Conservation (phyloP, 2,797 vertebrate genomes). For the Accipiter superciliosus region DNA sequence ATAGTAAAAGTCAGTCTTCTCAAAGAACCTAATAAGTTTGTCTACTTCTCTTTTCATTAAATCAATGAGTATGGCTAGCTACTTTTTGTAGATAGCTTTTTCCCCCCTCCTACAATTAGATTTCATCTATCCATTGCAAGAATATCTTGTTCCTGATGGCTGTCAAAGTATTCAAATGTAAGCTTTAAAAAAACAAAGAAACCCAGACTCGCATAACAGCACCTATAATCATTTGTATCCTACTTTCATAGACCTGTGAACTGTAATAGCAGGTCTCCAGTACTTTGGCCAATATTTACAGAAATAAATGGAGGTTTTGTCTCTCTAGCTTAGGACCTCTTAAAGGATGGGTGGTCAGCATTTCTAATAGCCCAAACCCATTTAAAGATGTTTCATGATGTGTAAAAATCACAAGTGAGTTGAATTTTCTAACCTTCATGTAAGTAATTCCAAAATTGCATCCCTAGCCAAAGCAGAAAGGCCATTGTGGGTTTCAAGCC, state of each 20-base stretch:
- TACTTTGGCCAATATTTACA: background rate
- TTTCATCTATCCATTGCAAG: background rate
- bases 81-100: background rate
- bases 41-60: background rate
- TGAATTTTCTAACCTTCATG: background rate
- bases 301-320: background rate
- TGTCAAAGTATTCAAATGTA: background rate
- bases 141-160: background rate
- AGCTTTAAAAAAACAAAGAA: background rate
- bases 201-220: background rate
- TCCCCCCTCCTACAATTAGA: background rate
- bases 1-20: background rate
- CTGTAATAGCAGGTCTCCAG: background rate
- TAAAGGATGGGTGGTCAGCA: background rate
- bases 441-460: background rate
- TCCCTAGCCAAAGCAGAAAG: background rate
- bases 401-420: background rate
- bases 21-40: background rate
- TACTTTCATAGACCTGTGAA: background rate
- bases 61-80: background rate
- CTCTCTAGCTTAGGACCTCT: background rate
- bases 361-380: background rate
- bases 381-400: background rate
- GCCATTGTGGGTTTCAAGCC: background rate
- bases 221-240: background rate